Base-by-base conservation (phyloP, 2,888 invertebrate species). In the Carabus problematicus region DNA sequence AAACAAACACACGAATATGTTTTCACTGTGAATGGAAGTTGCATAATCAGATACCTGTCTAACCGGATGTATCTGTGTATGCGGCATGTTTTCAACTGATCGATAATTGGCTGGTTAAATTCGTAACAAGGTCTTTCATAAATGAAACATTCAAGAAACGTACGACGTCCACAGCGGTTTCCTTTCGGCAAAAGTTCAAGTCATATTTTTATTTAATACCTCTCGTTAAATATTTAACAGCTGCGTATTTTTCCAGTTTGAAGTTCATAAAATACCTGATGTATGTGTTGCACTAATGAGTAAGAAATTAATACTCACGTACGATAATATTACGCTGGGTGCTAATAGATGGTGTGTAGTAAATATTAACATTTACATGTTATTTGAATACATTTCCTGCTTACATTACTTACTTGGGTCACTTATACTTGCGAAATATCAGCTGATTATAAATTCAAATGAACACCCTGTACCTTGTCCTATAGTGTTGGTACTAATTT, bases 381-480 rank as follows among this genome's bases (percentile, higher is more conserved):
- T 16, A 52, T 52, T 52, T 18, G 16, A 52, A 52, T 52, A 45
- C 60, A 60, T 45, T 43, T 45, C 11, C 60, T 16, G 45, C 45
- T 19, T 45, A 60, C 60, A 45, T n/a, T 45, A 43, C 45, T 59
- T 52, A 42, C 60, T 60, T 19, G 16, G 18, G 60, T 19, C 39
- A 52, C 3, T 52, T 52, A 18, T 52, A 52, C 12, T 52, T 52
- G 11, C 19, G 16, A 52, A 42, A 59, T 52, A 12, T 12, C 18
- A 42, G 54, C 18, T 64, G 54, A 64, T 64, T 54, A 64, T 54
- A 16, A 16, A 64, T 64, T 42, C 41, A 52, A 49, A 63, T 64
- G 40, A 54, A 14, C 9, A 42, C 42, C 12, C 12, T 19, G 14
- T 9, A 11, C 18, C 54, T 11, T 42, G 29, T n/a, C 43, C 29